phyloP scores from a whole-genome alignment of 2,113 vertebrate genomes.

The Phalacrocorax brasilianus region DNA sequence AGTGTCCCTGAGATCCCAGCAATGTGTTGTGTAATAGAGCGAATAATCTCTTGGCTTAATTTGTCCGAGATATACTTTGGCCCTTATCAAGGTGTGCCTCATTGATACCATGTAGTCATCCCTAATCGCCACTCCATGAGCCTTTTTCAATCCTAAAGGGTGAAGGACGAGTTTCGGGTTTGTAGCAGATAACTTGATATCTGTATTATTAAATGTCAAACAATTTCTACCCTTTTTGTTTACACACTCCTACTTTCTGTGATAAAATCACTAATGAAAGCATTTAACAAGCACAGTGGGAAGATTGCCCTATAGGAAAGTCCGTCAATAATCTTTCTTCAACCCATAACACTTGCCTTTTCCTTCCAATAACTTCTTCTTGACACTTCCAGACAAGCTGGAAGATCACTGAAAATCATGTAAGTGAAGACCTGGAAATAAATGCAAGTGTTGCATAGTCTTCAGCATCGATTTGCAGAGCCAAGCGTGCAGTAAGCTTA shows the following conservation, averaged over 20 bases:
- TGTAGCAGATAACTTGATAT: neutral
- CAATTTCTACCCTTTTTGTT: neutral
- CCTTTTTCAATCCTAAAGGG: neutral
- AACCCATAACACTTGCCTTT: neutral
- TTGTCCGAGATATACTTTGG: neutral
- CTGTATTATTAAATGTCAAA: neutral
- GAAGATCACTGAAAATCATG: neutral
- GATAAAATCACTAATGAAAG: slow-evolving; percentile 12
- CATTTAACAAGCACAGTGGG: neutral
- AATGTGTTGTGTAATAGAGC: neutral
- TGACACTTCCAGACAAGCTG: neutral
- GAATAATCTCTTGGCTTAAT: neutral
- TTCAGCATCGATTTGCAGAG: neutral
- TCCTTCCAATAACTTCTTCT: neutral
- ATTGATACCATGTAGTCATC: neutral
- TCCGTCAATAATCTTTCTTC: neutral
- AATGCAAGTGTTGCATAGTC: neutral
- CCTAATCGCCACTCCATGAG: neutral
- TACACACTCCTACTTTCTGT: neutral
- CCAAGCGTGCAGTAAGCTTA: neutral
- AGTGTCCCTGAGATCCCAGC: neutral
- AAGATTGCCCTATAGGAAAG: neutral
- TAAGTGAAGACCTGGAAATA: neutral
- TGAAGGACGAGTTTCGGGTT: neutral
- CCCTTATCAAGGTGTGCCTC: neutral